These are phyloP conservation scores for Oncopeltus fasciatus DNA, from an alignment of 1,140 invertebrate species.

Conservation along the genomic window DNA sequence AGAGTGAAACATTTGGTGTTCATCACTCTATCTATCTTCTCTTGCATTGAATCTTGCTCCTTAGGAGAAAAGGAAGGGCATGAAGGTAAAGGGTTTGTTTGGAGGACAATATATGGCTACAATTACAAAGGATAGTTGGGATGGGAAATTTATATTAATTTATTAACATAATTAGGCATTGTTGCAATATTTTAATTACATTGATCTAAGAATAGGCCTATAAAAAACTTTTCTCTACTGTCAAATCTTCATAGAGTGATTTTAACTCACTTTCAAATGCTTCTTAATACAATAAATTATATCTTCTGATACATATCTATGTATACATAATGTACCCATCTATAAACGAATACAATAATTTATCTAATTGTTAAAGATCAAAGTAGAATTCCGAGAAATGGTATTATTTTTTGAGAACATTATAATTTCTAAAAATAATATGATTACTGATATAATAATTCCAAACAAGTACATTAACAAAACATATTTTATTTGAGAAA, in stretches of 20 bases:
- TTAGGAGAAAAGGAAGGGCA: too few relatives aligned
- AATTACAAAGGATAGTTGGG: too few relatives aligned
- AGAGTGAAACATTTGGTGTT: too few relatives aligned
- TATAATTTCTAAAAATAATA: background rate
- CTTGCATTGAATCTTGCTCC: too few relatives aligned
- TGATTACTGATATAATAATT: background rate
- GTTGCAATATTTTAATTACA: background rate
- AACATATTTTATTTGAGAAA: background rate
- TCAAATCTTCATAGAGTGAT: background rate
- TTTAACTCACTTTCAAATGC: background rate
- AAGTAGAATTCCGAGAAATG: background rate
- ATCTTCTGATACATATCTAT: background rate
- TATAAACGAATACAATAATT: background rate
- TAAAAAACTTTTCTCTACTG: background rate
- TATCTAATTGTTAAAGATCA: background rate
- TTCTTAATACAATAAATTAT: background rate
- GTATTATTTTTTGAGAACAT: background rate
- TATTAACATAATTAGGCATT: background rate
- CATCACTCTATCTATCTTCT: too few relatives aligned
- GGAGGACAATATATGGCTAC: too few relatives aligned
- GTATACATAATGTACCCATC: background rate
- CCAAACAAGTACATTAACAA: background rate
- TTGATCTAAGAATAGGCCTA: background rate
- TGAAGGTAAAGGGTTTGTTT: too few relatives aligned
- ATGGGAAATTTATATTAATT: background rate